Conservation (phyloP, 2,888 invertebrate species). For the Eledona agricola region DNA sequence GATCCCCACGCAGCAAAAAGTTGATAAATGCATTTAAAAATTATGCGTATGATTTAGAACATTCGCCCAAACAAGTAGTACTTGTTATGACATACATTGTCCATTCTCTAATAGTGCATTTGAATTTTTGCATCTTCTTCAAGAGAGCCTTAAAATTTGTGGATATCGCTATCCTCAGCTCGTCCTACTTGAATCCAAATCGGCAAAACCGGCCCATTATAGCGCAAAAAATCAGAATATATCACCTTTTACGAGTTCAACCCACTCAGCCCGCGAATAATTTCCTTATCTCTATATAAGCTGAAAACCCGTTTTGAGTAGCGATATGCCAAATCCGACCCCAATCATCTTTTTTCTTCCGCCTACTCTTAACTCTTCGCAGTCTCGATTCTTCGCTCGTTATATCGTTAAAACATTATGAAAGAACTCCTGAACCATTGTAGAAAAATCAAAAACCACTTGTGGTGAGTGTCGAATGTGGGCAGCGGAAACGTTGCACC, state of each 20-base stretch:
- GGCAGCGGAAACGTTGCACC: slow-evolving; percentile 50
- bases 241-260: slow-evolving; percentile 20
- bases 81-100: too few species aligned
- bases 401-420: slow-evolving; percentile 28
- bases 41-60: too few species aligned
- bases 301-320: slow-evolving; percentile 26
- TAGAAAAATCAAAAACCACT: slow-evolving; percentile 11
- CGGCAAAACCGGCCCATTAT: slow-evolving; percentile 9
- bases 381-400: too few species aligned
- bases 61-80: too few species aligned
- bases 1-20: too few species aligned
- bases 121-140: too few species aligned
- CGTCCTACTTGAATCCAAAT: slow-evolving; percentile 10
- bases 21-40: too few species aligned
- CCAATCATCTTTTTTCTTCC: slow-evolving; percentile 20
- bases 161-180: too few species aligned
- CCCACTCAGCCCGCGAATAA: slow-evolving; percentile 23
- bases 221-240: slow-evolving; percentile 14
- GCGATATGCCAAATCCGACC: slow-evolving; percentile 28
- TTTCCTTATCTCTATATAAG: slow-evolving; percentile 32
- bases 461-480: slow-evolving; percentile 32
- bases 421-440: slow-evolving; percentile 14
- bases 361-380: too few species aligned
- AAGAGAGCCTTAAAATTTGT: too few species aligned
- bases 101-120: too few species aligned